phyloP scores from a whole-genome alignment of 2,113 vertebrate genomes.

The Dicerorhinus sumatrensis region DNA sequence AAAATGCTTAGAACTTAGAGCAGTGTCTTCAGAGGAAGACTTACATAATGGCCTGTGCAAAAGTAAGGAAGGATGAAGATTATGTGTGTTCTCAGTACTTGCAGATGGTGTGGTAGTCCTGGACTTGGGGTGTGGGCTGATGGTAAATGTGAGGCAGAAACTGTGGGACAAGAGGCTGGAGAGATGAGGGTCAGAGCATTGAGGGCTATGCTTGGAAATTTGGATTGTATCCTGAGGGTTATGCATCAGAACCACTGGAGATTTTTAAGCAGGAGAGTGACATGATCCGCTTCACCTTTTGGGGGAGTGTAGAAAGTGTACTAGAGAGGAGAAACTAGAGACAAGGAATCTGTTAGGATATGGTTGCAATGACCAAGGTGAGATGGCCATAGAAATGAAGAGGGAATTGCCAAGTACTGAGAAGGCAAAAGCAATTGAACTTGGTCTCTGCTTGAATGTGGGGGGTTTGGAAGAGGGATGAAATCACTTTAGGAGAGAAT shows the following conservation, averaged over 20 bases:
- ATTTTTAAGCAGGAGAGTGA: not conserved
- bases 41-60: not conserved
- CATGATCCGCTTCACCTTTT: not conserved
- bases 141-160: not conserved
- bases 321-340: not conserved
- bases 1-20: not conserved
- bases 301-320: not conserved
- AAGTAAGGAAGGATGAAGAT: not conserved
- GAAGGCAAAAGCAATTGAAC: not conserved
- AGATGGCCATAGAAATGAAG: not conserved
- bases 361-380: not conserved
- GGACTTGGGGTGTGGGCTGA: not conserved
- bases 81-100: not conserved
- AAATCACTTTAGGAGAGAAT: not conserved
- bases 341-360: not conserved
- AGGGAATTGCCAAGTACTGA: not conserved
- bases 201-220: not conserved
- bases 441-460: not conserved
- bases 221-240: not conserved
- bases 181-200: not conserved
- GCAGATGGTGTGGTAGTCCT: not conserved
- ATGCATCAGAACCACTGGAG: not conserved
- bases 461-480: not conserved
- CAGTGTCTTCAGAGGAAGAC: not conserved
- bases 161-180: not conserved